Conservation (phyloP, 2,888 invertebrate genomes). For the Lysandra coridon region DNA sequence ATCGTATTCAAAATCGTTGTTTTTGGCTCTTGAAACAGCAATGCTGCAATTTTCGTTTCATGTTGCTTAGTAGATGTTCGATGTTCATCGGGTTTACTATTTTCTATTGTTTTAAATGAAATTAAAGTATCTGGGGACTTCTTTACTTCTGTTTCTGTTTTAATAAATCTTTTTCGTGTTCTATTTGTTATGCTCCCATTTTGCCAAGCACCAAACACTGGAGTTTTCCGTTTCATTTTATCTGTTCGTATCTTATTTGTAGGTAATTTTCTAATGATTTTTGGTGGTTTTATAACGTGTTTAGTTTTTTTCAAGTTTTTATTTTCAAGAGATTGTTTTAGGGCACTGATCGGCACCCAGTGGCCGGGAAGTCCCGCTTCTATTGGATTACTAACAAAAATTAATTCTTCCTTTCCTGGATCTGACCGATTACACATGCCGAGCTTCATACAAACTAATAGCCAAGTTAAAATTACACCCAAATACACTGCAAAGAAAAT, state of each 20-base stretch:
- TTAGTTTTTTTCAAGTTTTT: slow-evolving; percentile 41
- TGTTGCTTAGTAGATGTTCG: background rate
- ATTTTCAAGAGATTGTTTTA: slow-evolving; percentile 52
- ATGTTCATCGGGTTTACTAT: background rate
- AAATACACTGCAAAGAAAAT: slow-evolving; percentile 49
- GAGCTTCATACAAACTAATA: slow-evolving; percentile 43
- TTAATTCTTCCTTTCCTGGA: slow-evolving; percentile 43
- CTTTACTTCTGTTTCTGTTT: background rate
- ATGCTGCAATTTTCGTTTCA: background rate
- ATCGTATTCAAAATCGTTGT: background rate
- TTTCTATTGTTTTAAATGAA: background rate
- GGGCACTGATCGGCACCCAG: slow-evolving; percentile 52
- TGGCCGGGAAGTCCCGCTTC: slow-evolving; percentile 55
- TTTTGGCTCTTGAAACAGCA: background rate
- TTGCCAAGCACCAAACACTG: background rate
- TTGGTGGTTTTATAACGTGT: background rate
- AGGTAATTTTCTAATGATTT: background rate
- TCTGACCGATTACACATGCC: slow-evolving; percentile 45
- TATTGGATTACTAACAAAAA: slow-evolving; percentile 55
- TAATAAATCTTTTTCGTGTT: background rate
- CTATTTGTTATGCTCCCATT: background rate
- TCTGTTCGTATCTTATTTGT: background rate
- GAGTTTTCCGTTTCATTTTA: background rate
- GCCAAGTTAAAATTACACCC: slow-evolving; percentile 43
- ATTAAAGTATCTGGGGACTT: background rate